Base-by-base conservation (phyloP, 2,888 invertebrate species). In the Heliconius hortense region DNA sequence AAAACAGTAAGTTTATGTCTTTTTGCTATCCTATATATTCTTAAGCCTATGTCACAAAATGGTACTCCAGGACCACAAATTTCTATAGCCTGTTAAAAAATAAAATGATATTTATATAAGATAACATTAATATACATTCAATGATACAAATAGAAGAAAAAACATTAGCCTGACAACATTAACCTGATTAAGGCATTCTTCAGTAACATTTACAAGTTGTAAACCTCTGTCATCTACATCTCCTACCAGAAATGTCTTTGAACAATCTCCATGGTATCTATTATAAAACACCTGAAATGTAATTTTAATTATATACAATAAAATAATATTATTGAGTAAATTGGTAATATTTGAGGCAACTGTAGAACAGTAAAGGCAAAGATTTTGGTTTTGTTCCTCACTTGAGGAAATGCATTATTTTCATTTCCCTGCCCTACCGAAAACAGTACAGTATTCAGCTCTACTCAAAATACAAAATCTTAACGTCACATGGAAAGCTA, bases 241-340 rank as follows among this genome's bases (percentile, higher is more conserved):
- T 0, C 98, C 98, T n/a, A 98, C 95, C 64, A 96, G 84, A 92
- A 96, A 98, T 31, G 98, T 98, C 85, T 96, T 96, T 4, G 98
- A 98, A 85, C 98, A 98, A 88, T 99, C 99, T 7, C 99, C 99
- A 92, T 99, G 98, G 88, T 95, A 97, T 10, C 98, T 98, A 87
- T 97, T 95, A 28, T 95, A 94, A 88, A 94, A 98, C 2, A 97
- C 96, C 97, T 97, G 82, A 73, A 87, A 86, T 62, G 31, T 26
- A 5, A 26, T 60, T 26, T 26, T 24, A n/a, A 60, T 24, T 5
- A 60, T 24, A 26, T 60, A 60, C n/a, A 60, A 60, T 60, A 60
- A 56, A 10, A 48, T 13, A 48, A 48, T 43, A 43, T 39, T 39
- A 11, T 48, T 18, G 48, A 18, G 48, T 48, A 18, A 15, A 48